Base-by-base conservation (phyloP, 2,888 invertebrate species). In the Cyrtodaria siliqua region DNA sequence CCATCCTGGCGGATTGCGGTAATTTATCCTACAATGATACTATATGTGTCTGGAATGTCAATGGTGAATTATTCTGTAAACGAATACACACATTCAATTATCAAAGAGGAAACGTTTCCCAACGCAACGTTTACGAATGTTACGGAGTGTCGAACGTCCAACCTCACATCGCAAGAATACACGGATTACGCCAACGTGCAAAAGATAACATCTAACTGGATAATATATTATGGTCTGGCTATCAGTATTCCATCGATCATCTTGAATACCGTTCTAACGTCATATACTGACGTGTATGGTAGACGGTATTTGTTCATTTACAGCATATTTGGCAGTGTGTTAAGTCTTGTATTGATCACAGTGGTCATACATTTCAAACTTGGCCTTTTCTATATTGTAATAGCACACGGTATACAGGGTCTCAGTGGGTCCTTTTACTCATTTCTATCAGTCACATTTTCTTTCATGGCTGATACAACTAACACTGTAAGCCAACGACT, bases 31-130 rank as follows among this genome's bases (percentile, higher is more conserved):
- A 23, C 20, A 20, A 52, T 52, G 52, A 8, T 52, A 3, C 20
- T 52, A 4, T 16, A 52, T 16, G 4, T 52, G 3, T 14, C 23
- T 4, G 52, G 24, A 24, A 9, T 52, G 14, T 9, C 20, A 20
- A 52, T 52, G 24, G 52, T 52, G 20, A 23, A 52, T 52, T 52
- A 47, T 52, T 4, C 23, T 4, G 20, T 23, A 4, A 52, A 24
- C 23, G 52, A 52, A 52, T 52, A 52, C 24, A 52, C 52, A 2
- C 52, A 52, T 6, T 14, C 14, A 6, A 52, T 8, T 4, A 20
- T 52, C 16, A 52, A 23, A 20, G 26, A 14, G 2, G 23, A 52
- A 3, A 2, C 6, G 23, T 52, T 52, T 24, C 52, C 52, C 14
- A 23, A 52, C 16, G 14, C 24, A 24, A 52, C 52, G 16, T 52